phyloP scores from a whole-genome alignment of 1,140 invertebrate genomes.

The Conopomorpha cramerella region DNA sequence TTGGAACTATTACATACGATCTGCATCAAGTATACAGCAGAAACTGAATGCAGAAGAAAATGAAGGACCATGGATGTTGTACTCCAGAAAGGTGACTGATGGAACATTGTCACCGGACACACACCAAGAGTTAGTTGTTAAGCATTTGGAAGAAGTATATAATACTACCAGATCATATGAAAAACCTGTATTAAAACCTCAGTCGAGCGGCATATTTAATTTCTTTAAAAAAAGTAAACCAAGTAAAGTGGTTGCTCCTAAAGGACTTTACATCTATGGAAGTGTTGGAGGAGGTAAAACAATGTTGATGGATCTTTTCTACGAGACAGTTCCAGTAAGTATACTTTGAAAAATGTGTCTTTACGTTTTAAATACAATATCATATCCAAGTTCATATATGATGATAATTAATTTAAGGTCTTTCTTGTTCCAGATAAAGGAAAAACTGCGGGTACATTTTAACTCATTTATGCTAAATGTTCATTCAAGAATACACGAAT shows the following conservation, averaged over 20 bases:
- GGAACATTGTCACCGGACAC: constrained; percentile 65
- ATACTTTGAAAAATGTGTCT: too few relatives aligned
- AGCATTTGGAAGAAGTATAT: constrained; percentile 73
- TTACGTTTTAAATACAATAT: too few relatives aligned
- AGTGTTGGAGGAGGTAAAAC: constrained; percentile 95
- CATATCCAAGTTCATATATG: too few relatives aligned
- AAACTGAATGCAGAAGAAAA: too few relatives aligned
- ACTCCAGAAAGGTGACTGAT: constrained; percentile 64
- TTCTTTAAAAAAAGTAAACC: constrained; percentile 48
- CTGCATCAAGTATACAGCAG: too few relatives aligned
- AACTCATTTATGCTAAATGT: constrained; percentile 98
- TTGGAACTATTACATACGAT: constrained; percentile 22
- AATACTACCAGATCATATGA: constrained; percentile 66
- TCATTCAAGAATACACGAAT: constrained; percentile 82
- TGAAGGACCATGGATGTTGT: constrained; percentile 55
- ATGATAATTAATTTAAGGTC: too few relatives aligned
- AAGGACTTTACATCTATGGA: constrained; percentile 83
- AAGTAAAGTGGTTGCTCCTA: constrained; percentile 61
- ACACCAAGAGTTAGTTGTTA: constrained; percentile 71
- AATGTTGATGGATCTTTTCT: constrained; percentile 99
- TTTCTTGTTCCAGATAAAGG: constrained; percentile 50
- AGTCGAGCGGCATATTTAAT: constrained; percentile 32
- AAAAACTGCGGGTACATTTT: constrained; percentile 91
- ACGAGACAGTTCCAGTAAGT: constrained; percentile 67
- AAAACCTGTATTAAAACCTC: constrained; percentile 46